Conservation (phyloP, 1,140 invertebrate species). For the Macrosteles quadrilineatus region DNA sequence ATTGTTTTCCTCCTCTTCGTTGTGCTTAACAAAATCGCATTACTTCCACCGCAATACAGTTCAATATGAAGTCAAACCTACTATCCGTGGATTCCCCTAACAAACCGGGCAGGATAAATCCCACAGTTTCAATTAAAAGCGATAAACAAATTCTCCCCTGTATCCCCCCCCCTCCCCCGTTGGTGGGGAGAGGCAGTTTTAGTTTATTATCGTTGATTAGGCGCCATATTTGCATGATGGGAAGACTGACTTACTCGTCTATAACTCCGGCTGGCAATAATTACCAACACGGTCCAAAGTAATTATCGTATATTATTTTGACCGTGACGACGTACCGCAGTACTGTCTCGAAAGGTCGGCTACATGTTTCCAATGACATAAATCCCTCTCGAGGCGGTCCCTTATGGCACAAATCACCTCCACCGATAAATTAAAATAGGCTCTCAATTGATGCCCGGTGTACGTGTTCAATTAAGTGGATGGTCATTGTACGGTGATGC, state of each 20-base stretch:
- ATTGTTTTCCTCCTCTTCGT: too few species aligned
- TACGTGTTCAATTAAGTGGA: slow-evolving; percentile 34
- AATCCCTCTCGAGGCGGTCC: slow-evolving; percentile 24
- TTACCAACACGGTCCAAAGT: slow-evolving; percentile 22
- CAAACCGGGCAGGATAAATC: too few species aligned
- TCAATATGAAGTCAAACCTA: too few species aligned
- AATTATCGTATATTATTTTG: slow-evolving; percentile 26
- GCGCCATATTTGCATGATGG: slow-evolving; percentile 26
- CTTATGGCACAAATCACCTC: slow-evolving; percentile 27
- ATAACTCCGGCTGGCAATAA: slow-evolving; percentile 22
- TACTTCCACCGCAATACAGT: too few species aligned
- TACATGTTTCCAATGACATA: slow-evolving; percentile 25
- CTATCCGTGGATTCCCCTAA: too few species aligned
- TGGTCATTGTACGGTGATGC: neutral
- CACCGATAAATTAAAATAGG: slow-evolving; percentile 33
- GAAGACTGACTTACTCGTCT: neutral
- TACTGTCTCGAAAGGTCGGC: slow-evolving; percentile 25
- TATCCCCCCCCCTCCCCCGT: too few species aligned
- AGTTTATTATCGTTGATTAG: slow-evolving; percentile 9
- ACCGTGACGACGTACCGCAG: slow-evolving; percentile 22
- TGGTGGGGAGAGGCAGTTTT: neutral
- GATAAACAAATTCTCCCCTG: slow-evolving; percentile 1
- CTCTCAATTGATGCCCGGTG: slow-evolving; percentile 27
- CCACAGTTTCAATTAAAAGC: slow-evolving; percentile 4
- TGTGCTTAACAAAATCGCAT: too few species aligned